Evolutionary conservation across 2,888 invertebrate genomes (phyloP), one percentile per base, ranked within the genome.

Genomic region (Encarsia formosa): DNA sequence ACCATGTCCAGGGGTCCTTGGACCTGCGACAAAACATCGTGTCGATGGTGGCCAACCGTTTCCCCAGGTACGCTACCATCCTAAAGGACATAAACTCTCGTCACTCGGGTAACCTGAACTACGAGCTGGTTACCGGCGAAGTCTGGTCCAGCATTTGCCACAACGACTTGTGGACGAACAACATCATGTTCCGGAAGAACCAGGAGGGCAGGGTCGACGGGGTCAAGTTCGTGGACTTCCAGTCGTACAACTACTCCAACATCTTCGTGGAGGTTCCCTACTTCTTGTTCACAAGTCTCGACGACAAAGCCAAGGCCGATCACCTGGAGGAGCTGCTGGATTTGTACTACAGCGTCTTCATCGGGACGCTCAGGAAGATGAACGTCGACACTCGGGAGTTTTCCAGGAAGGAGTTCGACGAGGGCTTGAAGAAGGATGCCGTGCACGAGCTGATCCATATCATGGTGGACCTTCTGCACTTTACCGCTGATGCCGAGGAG

Each of bases 101-200:
- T n/a, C n/a, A n/a, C n/a, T n/a, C n/a, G n/a, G n/a, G n/a, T n/a
- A n/a, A n/a, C n/a, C n/a, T n/a, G n/a, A n/a, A n/a, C n/a, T n/a
- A n/a, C n/a, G n/a, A n/a, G n/a, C n/a, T n/a, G n/a, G n/a, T n/a
- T n/a, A n/a, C n/a, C 60, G 73, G 72, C 3, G 81, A 81, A 63
- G 71, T 79, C 40, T 81, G 81, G 81, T 75, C 77, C 6, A 81
- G n/a, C n/a, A n/a, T n/a, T n/a, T n/a, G n/a, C n/a, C n/a, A 80
- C 61, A 81, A 81, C 59, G 73, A n/a, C n/a, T 80, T n/a, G n/a
- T n/a, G n/a, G n/a, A n/a, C n/a, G n/a, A n/a, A n/a, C n/a, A n/a
- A n/a, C n/a, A n/a, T n/a, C 2, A 77, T 81, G 79, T 63, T 81
- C 13, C 69, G 75, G 49, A 73, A 74, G 47, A 75, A 80, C 67